Percentiles rank a stretch among this genome's conserved stretches.
These are phyloP conservation scores for Charaxes varanes DNA, from an alignment of 1,140 invertebrate species.

Conservation along the genomic window DNA sequence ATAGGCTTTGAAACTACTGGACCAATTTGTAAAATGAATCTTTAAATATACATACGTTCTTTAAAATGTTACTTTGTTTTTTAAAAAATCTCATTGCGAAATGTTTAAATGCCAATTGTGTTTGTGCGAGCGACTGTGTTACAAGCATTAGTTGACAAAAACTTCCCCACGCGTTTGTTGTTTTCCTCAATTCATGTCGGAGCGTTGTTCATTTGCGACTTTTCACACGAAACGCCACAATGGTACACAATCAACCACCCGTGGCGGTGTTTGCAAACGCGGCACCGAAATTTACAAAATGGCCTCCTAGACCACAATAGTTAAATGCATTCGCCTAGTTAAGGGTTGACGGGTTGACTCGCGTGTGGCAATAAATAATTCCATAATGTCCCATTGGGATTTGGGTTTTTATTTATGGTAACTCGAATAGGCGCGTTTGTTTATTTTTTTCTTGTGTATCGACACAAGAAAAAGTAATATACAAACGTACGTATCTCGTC, in stretches of 20 bases:
- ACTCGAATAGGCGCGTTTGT: constrained; percentile 32
- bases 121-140: too few relatives aligned
- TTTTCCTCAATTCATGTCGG: constrained; percentile 13
- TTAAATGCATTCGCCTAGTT: constrained; percentile 20
- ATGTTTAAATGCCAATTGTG: too few relatives aligned
- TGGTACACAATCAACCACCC: constrained; percentile 60
- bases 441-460: too few relatives aligned
- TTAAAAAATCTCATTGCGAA: too few relatives aligned
- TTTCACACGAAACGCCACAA: constrained; percentile 43
- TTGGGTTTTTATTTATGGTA: constrained; percentile 42
- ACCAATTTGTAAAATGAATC: too few relatives aligned
- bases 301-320: constrained; percentile 12
- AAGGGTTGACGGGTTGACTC: constrained; percentile 13
- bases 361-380: constrained; percentile 28
- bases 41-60: too few relatives aligned
- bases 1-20: too few relatives aligned
- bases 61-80: too few relatives aligned
- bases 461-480: too few relatives aligned
- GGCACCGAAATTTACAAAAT: constrained; percentile 1
- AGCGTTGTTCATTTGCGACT: constrained; percentile 23
- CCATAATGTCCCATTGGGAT: constrained; percentile 28
- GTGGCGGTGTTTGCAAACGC: constrained; percentile 49
- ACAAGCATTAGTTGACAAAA: not conserved
- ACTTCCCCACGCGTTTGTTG: constrained; percentile 5
- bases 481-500: too few relatives aligned